Evolutionary conservation across 2,888 invertebrate genomes (phyloP).

Genomic region (Oscheius myriophilus): DNA sequence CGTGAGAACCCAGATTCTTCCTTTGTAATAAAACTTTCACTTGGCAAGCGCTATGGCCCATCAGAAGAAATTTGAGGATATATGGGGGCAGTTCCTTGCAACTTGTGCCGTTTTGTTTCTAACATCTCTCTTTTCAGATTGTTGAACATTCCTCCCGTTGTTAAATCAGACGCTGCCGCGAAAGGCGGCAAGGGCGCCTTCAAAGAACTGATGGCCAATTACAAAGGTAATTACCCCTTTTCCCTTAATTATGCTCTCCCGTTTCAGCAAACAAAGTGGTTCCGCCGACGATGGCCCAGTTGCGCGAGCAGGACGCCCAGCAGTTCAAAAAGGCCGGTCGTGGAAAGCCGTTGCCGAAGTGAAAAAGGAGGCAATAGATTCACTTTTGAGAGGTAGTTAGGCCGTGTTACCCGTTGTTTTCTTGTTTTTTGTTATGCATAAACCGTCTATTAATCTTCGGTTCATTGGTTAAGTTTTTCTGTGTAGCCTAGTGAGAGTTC

Average conservation of each 20-base stretch:
- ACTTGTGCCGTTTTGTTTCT: conserved; percentile 27
- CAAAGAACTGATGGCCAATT: conserved; percentile 40
- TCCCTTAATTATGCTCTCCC: not conserved
- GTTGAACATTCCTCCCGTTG: conserved; percentile 49
- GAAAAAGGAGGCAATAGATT: not conserved
- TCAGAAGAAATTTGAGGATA: too few relatives aligned
- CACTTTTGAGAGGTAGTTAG: not conserved
- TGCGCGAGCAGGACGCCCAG: conserved; percentile 57
- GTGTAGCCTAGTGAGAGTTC: too few relatives aligned
- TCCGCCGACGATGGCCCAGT: conserved; percentile 55
- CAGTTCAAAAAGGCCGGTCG: conserved; percentile 66
- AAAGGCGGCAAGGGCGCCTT: conserved; percentile 33
- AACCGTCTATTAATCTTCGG: not conserved
- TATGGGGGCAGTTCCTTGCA: too few relatives aligned
- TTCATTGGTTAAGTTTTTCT: too few relatives aligned
- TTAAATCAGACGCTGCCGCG: conserved; percentile 16
- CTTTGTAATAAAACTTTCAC: too few relatives aligned
- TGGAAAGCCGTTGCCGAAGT: conserved; percentile 53
- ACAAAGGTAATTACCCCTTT: conserved; percentile 34
- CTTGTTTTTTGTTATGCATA: conserved; percentile 3
- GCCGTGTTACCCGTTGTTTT: not conserved
- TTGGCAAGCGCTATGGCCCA: too few relatives aligned
- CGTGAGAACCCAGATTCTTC: too few relatives aligned
- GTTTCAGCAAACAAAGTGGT: conserved; percentile 46
- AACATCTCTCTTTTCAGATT: conserved; percentile 21